phyloP scores from a whole-genome alignment of 1,140 invertebrate species.

The Drosophila auraria region DNA sequence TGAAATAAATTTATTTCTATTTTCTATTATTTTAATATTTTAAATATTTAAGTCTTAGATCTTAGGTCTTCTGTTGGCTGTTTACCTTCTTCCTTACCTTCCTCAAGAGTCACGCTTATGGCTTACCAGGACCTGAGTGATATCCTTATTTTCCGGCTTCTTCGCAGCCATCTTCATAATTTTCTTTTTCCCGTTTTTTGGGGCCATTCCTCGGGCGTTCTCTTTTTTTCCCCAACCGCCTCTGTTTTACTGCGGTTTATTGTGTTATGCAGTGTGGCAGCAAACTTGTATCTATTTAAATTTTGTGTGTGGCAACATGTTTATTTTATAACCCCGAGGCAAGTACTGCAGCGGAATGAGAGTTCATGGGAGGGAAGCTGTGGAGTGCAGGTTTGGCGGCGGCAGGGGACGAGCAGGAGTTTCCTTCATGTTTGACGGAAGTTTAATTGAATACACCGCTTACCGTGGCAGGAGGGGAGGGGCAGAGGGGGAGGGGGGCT shows the following conservation, averaged over 20 bases:
- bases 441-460: slow-evolving; percentile 84
- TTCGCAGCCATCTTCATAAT: slow-evolving; percentile 5
- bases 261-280: slow-evolving; percentile 78
- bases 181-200: not conserved
- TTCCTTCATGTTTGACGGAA: slow-evolving; percentile 79
- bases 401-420: slow-evolving; percentile 22
- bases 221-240: slow-evolving; percentile 5
- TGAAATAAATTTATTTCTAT: not conserved
- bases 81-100: not conserved
- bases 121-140: slow-evolving; percentile 12
- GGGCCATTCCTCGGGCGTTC: slow-evolving; percentile 9
- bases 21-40: not conserved
- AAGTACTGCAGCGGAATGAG: slow-evolving; percentile 23
- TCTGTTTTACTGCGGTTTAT: slow-evolving; percentile 74
- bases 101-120: not conserved
- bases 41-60: not conserved
- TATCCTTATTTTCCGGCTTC: not conserved
- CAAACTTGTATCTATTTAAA: slow-evolving; percentile 85
- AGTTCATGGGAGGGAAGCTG: too few species aligned
- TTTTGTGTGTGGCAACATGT: slow-evolving; percentile 84
- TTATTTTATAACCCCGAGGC: slow-evolving; percentile 84
- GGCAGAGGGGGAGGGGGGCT: not conserved
- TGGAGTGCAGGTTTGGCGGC: not conserved
- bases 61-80: too few species aligned
- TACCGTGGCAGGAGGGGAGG: slow-evolving; percentile 21